phyloP scores from a whole-genome alignment of 2,888 invertebrate genomes.

The Lepeophtheirus nordmannii region DNA sequence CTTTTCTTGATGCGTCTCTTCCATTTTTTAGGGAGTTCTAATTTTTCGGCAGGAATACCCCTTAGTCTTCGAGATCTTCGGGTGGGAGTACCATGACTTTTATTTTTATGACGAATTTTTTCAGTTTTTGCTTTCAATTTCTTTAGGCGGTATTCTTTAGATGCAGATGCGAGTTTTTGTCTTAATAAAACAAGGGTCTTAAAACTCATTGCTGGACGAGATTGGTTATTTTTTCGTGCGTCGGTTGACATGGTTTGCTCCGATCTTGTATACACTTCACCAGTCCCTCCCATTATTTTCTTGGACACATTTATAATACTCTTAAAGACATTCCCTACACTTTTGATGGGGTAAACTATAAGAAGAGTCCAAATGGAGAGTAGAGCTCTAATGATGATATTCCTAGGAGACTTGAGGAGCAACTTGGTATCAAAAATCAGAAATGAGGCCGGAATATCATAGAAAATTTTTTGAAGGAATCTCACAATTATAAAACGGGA shows the following conservation, averaged over 20 bases:
- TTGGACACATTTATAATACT: too few species aligned
- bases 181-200: not conserved
- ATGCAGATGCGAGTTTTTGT: not conserved
- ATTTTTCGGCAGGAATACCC: not conserved
- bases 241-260: not conserved
- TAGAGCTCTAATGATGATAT: not conserved
- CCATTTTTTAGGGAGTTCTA: not conserved
- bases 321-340: not conserved
- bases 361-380: not conserved
- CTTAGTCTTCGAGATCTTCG: not conserved
- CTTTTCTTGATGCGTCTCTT: not conserved
- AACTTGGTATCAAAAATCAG: conserved; percentile 5
- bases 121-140: not conserved
- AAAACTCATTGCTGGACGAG: not conserved
- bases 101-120: not conserved
- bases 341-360: not conserved
- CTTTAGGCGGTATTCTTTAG: not conserved
- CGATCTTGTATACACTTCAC: not conserved
- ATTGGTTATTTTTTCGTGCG: not conserved
- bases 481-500: not conserved
- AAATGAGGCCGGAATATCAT: conserved; percentile 9
- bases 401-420: not conserved
- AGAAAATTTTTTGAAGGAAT: not conserved
- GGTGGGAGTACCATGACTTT: not conserved
- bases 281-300: not conserved